A percentile compares a stretch with the other conserved stretches of the same genome.
Conservation (phyloP, 2,888 invertebrate genomes). For the Idaea dimidiata region DNA sequence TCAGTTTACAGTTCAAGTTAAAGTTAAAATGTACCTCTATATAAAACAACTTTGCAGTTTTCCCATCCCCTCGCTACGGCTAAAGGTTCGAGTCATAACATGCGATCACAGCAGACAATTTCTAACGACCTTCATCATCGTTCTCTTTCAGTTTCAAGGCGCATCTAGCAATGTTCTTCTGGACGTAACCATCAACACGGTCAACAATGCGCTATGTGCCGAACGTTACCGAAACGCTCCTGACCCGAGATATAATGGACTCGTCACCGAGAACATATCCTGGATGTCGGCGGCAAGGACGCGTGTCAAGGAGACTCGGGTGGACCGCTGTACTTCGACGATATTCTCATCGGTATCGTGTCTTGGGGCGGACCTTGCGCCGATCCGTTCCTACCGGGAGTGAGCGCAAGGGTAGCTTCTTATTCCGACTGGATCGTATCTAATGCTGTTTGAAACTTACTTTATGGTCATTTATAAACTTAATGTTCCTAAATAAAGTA, state of each 20-base stretch:
- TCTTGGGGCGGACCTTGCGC: constrained; percentile 68
- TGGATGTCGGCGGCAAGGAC: constrained; percentile 42
- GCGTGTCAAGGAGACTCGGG: constrained; percentile 52
- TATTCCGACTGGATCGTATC: constrained; percentile 40
- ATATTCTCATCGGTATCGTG: constrained; percentile 54
- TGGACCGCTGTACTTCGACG: constrained; percentile 57
- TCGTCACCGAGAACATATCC: constrained; percentile 42
- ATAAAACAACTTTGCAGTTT: neutral
- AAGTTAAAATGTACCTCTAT: no score
- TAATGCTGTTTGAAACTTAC: constrained; percentile 20
- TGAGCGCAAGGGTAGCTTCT: constrained; percentile 55
- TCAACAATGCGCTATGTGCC: constrained; percentile 14
- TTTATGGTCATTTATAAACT: neutral
- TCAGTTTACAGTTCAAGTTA: no score
- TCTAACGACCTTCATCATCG: neutral
- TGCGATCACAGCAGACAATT: neutral
- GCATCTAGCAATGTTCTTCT: constrained; percentile 4
- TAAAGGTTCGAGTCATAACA: neutral
- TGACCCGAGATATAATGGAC: neutral
- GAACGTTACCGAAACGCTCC: constrained; percentile 8
- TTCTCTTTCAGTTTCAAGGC: constrained; percentile 7
- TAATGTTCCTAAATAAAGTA: neutral
- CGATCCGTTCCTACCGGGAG: constrained; percentile 57
- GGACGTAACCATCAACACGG: constrained; percentile 11
- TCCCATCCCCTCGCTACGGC: neutral